These are phyloP conservation scores for Alentia gelatinosa DNA, from an alignment of 2,888 invertebrate species.

Conservation along the genomic window DNA sequence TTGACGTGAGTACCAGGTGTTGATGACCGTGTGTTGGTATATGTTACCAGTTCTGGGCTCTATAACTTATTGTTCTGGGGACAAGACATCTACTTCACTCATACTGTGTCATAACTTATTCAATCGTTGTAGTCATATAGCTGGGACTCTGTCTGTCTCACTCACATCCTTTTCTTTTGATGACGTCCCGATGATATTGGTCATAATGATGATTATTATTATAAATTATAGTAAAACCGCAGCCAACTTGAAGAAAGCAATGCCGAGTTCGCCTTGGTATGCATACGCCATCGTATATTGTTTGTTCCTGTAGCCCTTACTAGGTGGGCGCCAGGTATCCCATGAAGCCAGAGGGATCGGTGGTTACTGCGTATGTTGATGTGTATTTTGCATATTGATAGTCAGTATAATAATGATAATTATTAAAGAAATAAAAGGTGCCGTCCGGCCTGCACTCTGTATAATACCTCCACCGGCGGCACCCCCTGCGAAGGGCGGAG, in stretches of 20 bases:
- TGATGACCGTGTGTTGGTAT: conserved; percentile 5
- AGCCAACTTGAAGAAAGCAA: conserved; percentile 16
- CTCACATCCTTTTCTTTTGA: neutral
- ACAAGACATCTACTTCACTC: neutral
- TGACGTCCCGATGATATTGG: conserved; percentile 8
- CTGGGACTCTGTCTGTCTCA: conserved; percentile 23
- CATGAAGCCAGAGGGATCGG: neutral
- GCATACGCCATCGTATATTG: neutral
- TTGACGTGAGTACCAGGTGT: conserved; percentile 27
- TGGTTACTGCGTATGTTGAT: neutral
- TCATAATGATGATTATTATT: conserved; percentile 8
- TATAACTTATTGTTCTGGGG: conserved; percentile 23
- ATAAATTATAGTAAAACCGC: neutral
- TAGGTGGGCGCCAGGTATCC: neutral
- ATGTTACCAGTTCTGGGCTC: conserved; percentile 36
- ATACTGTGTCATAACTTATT: conserved; percentile 36
- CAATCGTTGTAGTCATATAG: conserved; percentile 31
- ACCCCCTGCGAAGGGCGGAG: neutral
- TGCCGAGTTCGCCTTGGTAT: neutral
- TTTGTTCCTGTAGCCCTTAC: neutral
- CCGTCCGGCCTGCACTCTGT: conserved; percentile 46
- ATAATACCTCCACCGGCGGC: conserved; percentile 37
- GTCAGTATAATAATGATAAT: neutral
- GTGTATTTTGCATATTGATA: conserved; percentile 26
- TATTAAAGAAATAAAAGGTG: conserved; percentile 29